Conservation (phyloP, 2,888 invertebrate genomes). For the Dynastes grantii region DNA sequence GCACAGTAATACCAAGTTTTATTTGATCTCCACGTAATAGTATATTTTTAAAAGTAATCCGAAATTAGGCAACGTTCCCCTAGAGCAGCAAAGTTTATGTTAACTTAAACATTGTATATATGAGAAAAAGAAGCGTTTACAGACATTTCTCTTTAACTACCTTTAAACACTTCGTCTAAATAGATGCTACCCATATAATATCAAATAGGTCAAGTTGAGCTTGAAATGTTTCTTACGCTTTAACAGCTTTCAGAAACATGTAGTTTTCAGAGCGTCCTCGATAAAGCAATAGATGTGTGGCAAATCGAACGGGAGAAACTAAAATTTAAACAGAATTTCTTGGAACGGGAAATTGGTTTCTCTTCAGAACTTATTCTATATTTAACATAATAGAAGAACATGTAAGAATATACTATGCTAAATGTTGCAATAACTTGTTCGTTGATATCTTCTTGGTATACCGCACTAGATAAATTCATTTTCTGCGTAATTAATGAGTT, state of each 20-base stretch:
- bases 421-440: too few relatives aligned
- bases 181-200: background rate
- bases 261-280: background rate
- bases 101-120: conserved; percentile 1
- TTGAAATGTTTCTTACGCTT: conserved; percentile 1
- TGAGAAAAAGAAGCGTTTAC: conserved; percentile 12
- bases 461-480: too few relatives aligned
- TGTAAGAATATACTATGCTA: too few relatives aligned
- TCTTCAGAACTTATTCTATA: too few relatives aligned
- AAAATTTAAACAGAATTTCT: too few relatives aligned
- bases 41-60: background rate
- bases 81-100: background rate
- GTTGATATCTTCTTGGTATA: too few relatives aligned
- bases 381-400: too few relatives aligned
- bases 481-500: too few relatives aligned
- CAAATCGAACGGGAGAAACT: too few relatives aligned
- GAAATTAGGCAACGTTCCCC: background rate
- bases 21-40: too few relatives aligned
- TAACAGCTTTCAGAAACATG: background rate
- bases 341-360: too few relatives aligned
- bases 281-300: background rate
- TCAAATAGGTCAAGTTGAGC: conserved; percentile 17
- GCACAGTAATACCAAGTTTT: too few relatives aligned
- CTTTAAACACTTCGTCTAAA: conserved; percentile 10
- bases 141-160: background rate